These are phyloP conservation scores for Habroteleia sp. DNA, from an alignment of 2,888 invertebrate species.

Conservation along the genomic window DNA sequence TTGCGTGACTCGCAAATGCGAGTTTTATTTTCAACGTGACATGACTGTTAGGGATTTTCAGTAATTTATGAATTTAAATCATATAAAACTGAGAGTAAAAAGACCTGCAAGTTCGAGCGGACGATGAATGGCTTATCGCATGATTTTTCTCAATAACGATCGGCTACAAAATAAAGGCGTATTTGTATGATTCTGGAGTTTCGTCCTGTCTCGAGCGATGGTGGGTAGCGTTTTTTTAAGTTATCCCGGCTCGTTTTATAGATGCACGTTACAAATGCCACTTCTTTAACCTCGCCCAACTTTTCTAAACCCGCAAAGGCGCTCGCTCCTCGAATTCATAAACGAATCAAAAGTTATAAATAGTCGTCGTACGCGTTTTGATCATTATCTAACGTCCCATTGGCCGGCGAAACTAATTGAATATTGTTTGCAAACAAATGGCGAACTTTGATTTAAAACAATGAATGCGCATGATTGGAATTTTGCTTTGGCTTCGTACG, in stretches of 20 bases:
- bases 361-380: background rate
- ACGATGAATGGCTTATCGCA: constrained; percentile 22
- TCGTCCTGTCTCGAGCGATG: constrained; percentile 25
- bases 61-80: constrained; percentile 19
- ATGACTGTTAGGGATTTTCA: background rate
- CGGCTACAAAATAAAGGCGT: constrained; percentile 6
- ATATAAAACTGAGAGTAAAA: constrained; percentile 7
- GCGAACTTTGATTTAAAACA: background rate
- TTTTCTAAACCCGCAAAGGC: constrained; percentile 12
- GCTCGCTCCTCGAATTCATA: constrained; percentile 1
- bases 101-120: constrained; percentile 3
- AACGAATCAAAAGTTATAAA: background rate
- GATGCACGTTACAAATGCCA: constrained; percentile 11
- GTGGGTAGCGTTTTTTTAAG: constrained; percentile 33
- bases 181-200: constrained; percentile 42
- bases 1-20: constrained; percentile 16
- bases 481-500: constrained; percentile 1
- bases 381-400: too few relatives aligned
- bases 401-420: too few relatives aligned
- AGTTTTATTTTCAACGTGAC: constrained; percentile 26
- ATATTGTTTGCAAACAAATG: background rate
- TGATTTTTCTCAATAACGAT: constrained; percentile 9
- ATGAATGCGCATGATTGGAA: constrained; percentile 6
- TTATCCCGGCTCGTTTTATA: constrained; percentile 19
- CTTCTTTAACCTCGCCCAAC: constrained; percentile 21